These are phyloP conservation scores for Trachelipus rathkii DNA, from an alignment of 1,140 invertebrate species.

Conservation along the genomic window DNA sequence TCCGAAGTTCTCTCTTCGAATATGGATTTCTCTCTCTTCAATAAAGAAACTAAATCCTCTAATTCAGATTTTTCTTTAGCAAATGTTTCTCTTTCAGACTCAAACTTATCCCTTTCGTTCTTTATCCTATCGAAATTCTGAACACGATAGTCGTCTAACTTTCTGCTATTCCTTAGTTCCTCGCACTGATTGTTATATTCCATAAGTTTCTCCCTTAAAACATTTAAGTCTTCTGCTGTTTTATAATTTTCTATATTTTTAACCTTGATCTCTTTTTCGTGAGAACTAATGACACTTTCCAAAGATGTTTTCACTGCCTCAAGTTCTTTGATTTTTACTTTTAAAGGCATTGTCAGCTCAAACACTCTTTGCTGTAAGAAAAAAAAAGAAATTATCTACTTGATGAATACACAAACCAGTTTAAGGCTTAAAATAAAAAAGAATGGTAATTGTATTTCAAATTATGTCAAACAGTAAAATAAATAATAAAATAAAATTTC, in stretches of 20 bases:
- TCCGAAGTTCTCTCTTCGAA: neutral
- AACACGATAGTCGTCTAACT: neutral
- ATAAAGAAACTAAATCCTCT: neutral
- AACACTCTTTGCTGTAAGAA: neutral
- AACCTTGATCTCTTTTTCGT: neutral
- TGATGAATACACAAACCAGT: neutral
- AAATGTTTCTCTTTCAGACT: neutral
- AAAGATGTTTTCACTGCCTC: neutral
- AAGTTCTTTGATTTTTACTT: neutral
- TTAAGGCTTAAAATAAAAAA: neutral
- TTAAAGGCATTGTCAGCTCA: neutral
- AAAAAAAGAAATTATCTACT: too few species aligned
- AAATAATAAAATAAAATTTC: too few species aligned
- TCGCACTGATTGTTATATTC: neutral
- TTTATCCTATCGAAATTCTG: neutral
- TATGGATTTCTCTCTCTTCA: neutral
- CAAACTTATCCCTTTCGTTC: neutral
- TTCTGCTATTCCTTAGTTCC: neutral
- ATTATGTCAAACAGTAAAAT: too few species aligned
- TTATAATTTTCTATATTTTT: neutral
- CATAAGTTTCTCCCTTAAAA: neutral
- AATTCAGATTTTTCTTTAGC: neutral
- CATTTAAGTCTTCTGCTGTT: neutral
- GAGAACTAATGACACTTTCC: neutral
- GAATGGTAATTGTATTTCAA: too few species aligned